Percentiles rank a stretch among this genome's conserved stretches.
Conservation (phyloP, 2,888 invertebrate genomes). For the Selenia dentaria region DNA sequence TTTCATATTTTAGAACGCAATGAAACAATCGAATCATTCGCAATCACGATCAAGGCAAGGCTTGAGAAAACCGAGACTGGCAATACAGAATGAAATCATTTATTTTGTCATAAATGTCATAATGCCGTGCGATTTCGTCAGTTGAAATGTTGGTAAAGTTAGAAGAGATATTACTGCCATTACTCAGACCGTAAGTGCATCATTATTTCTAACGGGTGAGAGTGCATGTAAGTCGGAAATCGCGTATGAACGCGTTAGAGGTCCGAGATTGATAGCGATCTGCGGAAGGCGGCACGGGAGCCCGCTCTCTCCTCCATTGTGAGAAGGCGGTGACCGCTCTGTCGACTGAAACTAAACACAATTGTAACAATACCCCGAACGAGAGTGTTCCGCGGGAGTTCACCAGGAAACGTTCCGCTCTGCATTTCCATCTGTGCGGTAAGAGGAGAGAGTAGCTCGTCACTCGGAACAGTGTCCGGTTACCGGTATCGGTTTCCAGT, state of each 20-base stretch:
- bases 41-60: slow-evolving; percentile 17
- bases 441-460: slow-evolving; percentile 74
- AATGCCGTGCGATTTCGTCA: slow-evolving; percentile 19
- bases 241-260: slow-evolving; percentile 47
- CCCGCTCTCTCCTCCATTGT: slow-evolving; percentile 77
- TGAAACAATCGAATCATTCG: slow-evolving; percentile 26
- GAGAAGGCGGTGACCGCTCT: slow-evolving; percentile 65
- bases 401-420: slow-evolving; percentile 80
- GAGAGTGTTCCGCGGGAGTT: slow-evolving; percentile 47
- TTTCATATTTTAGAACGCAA: slow-evolving; percentile 21
- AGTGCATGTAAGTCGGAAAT: slow-evolving; percentile 58
- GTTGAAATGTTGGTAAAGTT: slow-evolving; percentile 22
- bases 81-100: slow-evolving; percentile 17
- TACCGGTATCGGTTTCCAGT: slow-evolving; percentile 69
- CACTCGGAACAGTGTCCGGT: slow-evolving; percentile 62
- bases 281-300: slow-evolving; percentile 63
- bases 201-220: slow-evolving; percentile 40
- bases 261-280: slow-evolving; percentile 66
- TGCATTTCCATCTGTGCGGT: slow-evolving; percentile 69
- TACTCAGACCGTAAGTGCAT: slow-evolving; percentile 34
- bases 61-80: slow-evolving; percentile 25
- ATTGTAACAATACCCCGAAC: slow-evolving; percentile 58
- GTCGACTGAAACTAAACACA: slow-evolving; percentile 64
- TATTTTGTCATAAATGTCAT: slow-evolving; percentile 22
- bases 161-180: slow-evolving; percentile 28